Conservation (phyloP, 2,888 invertebrate genomes). For the Drosophila meridionalis region DNA sequence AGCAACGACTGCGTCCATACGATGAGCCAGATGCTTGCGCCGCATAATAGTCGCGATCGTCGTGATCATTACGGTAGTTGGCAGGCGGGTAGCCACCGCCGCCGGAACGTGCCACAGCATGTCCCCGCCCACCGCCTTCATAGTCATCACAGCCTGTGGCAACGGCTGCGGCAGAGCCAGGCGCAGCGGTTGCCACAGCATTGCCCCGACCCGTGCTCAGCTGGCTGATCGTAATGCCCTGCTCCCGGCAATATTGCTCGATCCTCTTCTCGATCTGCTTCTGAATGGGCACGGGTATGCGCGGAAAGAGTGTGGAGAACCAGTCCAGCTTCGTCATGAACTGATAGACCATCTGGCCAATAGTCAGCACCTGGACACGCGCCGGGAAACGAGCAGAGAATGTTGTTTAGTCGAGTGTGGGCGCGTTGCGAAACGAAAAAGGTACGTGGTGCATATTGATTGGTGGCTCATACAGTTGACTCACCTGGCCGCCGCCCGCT, state of each 20-base stretch:
- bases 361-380: constrained; percentile 88
- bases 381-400: constrained; percentile 6
- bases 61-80: constrained; percentile 82
- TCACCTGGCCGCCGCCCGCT: constrained; percentile 96
- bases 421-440: not conserved
- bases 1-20: constrained; percentile 64
- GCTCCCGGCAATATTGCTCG: constrained; percentile 87
- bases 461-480: constrained; percentile 79
- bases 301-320: constrained; percentile 99
- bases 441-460: constrained; percentile 27
- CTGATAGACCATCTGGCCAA: constrained; percentile 96
- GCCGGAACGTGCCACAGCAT: constrained; percentile 43
- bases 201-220: constrained; percentile 70
- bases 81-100: constrained; percentile 65
- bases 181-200: constrained; percentile 17
- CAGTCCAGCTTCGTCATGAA: constrained; percentile 98
- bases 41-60: constrained; percentile 76
- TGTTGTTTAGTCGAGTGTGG: not conserved
- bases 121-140: constrained; percentile 64
- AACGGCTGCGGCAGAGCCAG: constrained; percentile 15
- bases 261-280: constrained; percentile 94
- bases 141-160: constrained; percentile 54
- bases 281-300: constrained; percentile 99
- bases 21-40: constrained; percentile 69
- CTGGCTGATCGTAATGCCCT: constrained; percentile 82